These are phyloP conservation scores for Benitochromis conjunctus DNA, from an alignment of 2,113 vertebrate genomes.

Conservation along the genomic window DNA sequence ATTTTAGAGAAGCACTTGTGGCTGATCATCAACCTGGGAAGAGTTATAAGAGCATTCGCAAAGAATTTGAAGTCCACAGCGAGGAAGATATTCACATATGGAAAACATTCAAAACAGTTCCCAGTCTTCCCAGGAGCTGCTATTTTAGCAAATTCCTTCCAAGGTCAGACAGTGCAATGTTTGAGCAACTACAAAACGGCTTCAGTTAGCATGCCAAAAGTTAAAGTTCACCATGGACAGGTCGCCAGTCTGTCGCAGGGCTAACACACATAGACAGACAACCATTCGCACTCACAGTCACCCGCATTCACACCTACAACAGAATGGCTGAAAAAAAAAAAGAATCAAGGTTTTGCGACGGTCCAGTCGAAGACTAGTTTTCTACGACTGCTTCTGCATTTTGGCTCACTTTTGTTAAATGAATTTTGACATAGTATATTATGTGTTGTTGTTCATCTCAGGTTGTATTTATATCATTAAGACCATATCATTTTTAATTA, in stretches of 20 bases:
- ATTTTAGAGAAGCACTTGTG: not conserved
- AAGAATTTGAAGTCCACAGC: not conserved
- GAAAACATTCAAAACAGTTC: not conserved
- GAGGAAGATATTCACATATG: not conserved
- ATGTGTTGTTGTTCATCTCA: not conserved
- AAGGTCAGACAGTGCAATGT: not conserved
- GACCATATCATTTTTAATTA: not conserved
- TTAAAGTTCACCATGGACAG: too few relatives aligned
- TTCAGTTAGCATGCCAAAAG: not conserved
- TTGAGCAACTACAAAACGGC: not conserved
- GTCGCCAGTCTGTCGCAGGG: too few relatives aligned
- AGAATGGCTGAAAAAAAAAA: too few relatives aligned
- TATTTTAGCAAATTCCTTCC: not conserved
- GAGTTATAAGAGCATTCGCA: not conserved
- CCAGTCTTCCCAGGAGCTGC: not conserved
- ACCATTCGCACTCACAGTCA: too few relatives aligned
- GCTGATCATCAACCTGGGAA: not conserved
- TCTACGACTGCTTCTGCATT: not conserved
- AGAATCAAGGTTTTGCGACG: not conserved
- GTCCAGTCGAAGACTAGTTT: not conserved
- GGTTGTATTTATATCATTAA: not conserved
- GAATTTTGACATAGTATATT: not conserved
- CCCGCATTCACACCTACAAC: too few relatives aligned
- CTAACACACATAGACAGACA: too few relatives aligned
- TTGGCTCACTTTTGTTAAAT: not conserved